Percentiles rank a stretch among this genome's conserved stretches.
These are phyloP conservation scores for Sebastes flavidus DNA, from an alignment of 2,797 vertebrate species.

Conservation along the genomic window DNA sequence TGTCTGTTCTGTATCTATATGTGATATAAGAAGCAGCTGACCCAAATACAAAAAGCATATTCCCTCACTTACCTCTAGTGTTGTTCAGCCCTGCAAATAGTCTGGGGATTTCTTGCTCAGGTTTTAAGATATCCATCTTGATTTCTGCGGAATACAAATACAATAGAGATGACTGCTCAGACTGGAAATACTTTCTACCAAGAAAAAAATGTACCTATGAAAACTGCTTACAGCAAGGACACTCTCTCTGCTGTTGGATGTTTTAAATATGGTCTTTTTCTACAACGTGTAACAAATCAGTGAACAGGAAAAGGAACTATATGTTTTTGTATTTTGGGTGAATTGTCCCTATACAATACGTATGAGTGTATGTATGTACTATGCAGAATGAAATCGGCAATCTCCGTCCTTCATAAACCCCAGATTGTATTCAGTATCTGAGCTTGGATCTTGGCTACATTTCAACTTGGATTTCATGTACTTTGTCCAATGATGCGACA, in stretches of 20 bases:
- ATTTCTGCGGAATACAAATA: not conserved
- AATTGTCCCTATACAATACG: not conserved
- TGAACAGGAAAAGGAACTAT: not conserved
- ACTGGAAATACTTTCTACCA: not conserved
- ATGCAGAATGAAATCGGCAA: not conserved
- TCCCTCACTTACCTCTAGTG: not conserved
- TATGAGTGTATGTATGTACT: not conserved
- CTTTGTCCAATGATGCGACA: conserved; percentile 7
- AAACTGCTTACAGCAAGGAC: not conserved
- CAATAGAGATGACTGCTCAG: not conserved
- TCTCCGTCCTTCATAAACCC: not conserved
- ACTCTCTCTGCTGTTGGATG: not conserved
- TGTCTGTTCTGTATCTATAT: not conserved
- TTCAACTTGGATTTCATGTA: not conserved
- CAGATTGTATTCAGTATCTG: not conserved
- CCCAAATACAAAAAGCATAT: not conserved
- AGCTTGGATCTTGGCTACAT: not conserved
- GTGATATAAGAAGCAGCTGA: not conserved
- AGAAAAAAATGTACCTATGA: not conserved
- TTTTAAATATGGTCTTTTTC: not conserved
- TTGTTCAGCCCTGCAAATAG: too few relatives aligned
- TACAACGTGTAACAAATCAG: not conserved
- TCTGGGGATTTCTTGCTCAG: not conserved
- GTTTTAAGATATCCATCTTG: not conserved
- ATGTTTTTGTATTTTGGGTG: not conserved